A percentile compares a stretch with the other conserved stretches of the same genome.
phyloP scores from a whole-genome alignment of 2,888 invertebrate genomes.

The Gibbula magus region DNA sequence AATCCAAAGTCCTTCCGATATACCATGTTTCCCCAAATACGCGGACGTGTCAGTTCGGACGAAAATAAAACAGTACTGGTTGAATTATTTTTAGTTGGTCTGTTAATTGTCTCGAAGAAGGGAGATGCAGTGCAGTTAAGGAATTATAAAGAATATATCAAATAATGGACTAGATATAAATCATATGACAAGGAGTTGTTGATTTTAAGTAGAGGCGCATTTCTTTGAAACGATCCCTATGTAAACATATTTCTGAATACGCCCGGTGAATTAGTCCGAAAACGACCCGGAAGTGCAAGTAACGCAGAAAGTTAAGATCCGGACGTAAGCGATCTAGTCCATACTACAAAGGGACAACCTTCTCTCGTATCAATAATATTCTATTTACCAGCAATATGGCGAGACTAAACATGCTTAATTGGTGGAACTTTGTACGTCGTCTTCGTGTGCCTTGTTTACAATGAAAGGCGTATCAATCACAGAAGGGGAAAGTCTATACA shows the following conservation, averaged over 20 bases:
- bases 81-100: no score
- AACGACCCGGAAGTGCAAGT: not conserved
- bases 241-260: not conserved
- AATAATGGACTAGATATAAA: no score
- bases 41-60: not conserved
- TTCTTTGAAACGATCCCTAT: not conserved
- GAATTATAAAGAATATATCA: no score
- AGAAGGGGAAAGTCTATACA: no score
- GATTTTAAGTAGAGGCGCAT: no score
- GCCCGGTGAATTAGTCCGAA: slow-evolving; percentile 12
- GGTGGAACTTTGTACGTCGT: not conserved
- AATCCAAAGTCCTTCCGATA: no score
- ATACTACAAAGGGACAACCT: not conserved
- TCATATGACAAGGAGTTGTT: no score
- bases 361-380: not conserved
- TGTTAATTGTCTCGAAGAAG: no score
- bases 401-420: slow-evolving; percentile 4
- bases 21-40: not conserved
- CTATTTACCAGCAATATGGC: not conserved
- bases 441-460: not conserved
- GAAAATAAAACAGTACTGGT: not conserved
- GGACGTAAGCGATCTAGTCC: not conserved
- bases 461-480: no score
- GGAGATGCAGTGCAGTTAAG: no score
- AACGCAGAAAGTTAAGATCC: not conserved